A percentile compares a stretch with the other conserved stretches of the same genome.
phyloP scores from a whole-genome alignment of 2,797 vertebrate genomes.

The Valencia hispanica region DNA sequence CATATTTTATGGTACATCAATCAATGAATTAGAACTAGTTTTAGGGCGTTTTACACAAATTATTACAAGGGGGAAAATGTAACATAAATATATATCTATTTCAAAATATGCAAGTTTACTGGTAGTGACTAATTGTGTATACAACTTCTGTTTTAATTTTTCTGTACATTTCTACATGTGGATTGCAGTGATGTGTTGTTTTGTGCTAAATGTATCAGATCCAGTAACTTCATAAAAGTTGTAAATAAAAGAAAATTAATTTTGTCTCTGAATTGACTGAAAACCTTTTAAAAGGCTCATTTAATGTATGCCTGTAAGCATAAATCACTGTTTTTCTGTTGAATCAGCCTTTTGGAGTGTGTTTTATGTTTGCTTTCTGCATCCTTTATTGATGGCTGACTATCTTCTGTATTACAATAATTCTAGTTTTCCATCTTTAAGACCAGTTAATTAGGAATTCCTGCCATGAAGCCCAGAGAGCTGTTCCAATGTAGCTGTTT shows the following conservation, averaged over 20 bases:
- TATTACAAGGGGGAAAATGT: too few species aligned
- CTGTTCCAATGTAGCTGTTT: background rate
- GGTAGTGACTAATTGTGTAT: background rate
- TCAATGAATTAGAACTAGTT: background rate
- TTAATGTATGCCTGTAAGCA: background rate
- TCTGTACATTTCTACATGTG: background rate
- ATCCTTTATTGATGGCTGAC: background rate
- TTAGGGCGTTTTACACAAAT: background rate
- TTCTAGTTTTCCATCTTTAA: background rate
- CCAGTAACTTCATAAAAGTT: background rate
- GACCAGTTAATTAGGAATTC: conserved; percentile 21
- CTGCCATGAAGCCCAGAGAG: conserved; percentile 4
- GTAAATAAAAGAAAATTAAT: background rate
- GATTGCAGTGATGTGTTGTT: background rate
- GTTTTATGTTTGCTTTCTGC: background rate
- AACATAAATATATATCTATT: background rate
- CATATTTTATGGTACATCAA: background rate
- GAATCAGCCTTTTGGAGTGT: background rate
- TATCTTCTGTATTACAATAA: background rate
- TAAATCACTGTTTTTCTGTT: background rate
- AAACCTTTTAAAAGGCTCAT: background rate
- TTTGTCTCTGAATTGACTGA: background rate
- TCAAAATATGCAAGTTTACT: background rate
- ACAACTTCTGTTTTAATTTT: background rate
- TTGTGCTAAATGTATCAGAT: background rate